Base-by-base conservation (phyloP, 1,140 invertebrate genomes). In the Drosophila oshimai region DNA sequence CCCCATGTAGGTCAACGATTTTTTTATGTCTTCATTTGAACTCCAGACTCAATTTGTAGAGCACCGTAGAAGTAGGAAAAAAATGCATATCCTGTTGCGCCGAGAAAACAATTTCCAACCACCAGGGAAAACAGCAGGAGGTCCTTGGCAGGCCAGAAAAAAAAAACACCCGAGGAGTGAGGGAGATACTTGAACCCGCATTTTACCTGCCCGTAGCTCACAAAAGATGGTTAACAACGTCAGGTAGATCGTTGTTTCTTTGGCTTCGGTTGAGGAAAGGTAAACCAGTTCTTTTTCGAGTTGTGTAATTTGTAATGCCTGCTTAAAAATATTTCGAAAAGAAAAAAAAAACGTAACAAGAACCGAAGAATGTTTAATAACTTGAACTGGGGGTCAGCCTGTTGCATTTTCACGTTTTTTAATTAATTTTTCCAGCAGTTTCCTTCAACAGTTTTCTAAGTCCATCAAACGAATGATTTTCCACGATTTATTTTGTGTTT, bases 81-180 rank as follows among this genome's bases (percentile, higher is more conserved):
- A 50, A 81, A 51, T 74, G 78, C 67, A 76, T 80, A 87, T 87
- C 81, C 80, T 86, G 80, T 86, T 86, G 80, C 80, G 75, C 60
- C 47, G 33, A 75, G 51, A 74, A 86, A 84, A 86, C 60, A 75
- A 71, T 86, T 84, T 84, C 47, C 77, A 86, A 86, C 75, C 80
- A 86, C 44, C 26, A 54, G 24, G 22, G 34, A 28, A 72, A 60
- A 31, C 80, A 68, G 67, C 80, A 75, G 80, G 80, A 73, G 58
- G 80, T 80, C 80, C 50, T 45, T 41, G 26, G 13, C 37, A 26
- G 15, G 18, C n/a, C 33, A 41, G 22, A n/a, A 26, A 28, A 26
- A 15, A 18, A 7, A 1, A 29, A 4, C n/a, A n/a, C n/a, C n/a
- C n/a, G n/a, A 6, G 18, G 24, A 17, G 12, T 20, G 36, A 9